Evolutionary conservation across 2,888 invertebrate genomes (phyloP).

Genomic region (Meloe dianella): DNA sequence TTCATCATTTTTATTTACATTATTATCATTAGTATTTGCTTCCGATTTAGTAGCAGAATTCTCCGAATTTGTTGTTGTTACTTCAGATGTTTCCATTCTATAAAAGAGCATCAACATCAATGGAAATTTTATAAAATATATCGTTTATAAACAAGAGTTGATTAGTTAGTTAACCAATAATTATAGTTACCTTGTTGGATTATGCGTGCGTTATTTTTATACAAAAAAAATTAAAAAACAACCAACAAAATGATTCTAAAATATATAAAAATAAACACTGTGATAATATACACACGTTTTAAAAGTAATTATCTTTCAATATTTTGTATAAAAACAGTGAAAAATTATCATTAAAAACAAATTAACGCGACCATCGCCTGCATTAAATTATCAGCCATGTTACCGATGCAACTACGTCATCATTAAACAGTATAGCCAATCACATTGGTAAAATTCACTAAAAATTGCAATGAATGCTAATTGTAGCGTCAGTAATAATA

Average conservation of each 20-base stretch:
- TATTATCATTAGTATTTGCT: background rate
- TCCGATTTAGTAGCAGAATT: background rate
- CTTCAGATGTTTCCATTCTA: conserved; percentile 10
- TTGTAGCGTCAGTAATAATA: too few species aligned
- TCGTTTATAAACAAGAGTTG: conserved; percentile 23
- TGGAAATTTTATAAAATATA: background rate
- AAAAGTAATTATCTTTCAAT: background rate
- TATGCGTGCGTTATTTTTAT: background rate
- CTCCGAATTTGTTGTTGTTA: conserved; percentile 8
- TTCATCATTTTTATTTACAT: conserved; percentile 4
- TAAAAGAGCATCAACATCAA: background rate
- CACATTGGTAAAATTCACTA: background rate
- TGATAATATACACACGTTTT: background rate
- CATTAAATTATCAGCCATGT: background rate
- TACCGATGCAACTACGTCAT: background rate
- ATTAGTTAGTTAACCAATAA: conserved; percentile 21
- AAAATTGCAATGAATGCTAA: background rate
- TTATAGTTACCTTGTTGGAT: conserved; percentile 29
- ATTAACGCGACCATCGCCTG: background rate
- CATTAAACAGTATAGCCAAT: background rate
- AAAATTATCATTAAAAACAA: background rate
- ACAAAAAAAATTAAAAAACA: too few species aligned
- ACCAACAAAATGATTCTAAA: background rate
- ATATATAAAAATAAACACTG: background rate
- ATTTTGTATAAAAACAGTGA: background rate